Evolutionary conservation across 2,888 invertebrate species (phyloP), one percentile per base, ranked within the genome.

Genomic region (Eupithecia abbreviata): DNA sequence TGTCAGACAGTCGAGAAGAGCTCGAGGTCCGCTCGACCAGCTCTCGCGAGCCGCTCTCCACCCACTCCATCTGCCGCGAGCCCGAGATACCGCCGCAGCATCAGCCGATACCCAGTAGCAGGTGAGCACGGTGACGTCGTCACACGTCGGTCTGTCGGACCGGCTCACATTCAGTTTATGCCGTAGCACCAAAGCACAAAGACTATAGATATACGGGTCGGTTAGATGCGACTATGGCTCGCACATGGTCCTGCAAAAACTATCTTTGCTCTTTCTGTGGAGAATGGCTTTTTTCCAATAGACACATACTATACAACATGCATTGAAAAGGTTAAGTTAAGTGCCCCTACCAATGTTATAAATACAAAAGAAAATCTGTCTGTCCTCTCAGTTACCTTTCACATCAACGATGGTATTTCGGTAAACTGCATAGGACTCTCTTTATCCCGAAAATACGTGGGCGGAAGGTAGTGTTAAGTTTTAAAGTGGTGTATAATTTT

Each of bases 51-150:
- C 92, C 93, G 2, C 87, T 95, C 82, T 84, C 90, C 68, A 96
- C 96, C 4, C 96, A 96, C 85, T 96, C 96, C 79, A 96, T 96
- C 43, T 96, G 96, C 4, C 96, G 96, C 2, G 75, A 73, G 83
- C 92, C 96, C 0, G 96, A 97, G 88, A 91, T 88, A 15, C 90
- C 88, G 13, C 85, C 89, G 41, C 85, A 85, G 79, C 84, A 84
- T 15, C 87, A 85, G 45, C 85, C 87, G 0, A 65, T 76, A 7
- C 66, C 78, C 87, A 87, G 69, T 87, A 87, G 69, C 83, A 83
- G 42, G 71, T 83, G 0, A 88, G 65, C 45, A 9, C 55, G n/a
- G 51, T 51, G 6, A 51, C 51, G 51, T 70, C 51, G 51, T 70
- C 15, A 42, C 41, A 0, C 18, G 51, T n/a, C n/a, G 1, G n/a